Evolutionary conservation across 2,113 vertebrate genomes (phyloP).

Genomic region (Pygathrix nemaeus): DNA sequence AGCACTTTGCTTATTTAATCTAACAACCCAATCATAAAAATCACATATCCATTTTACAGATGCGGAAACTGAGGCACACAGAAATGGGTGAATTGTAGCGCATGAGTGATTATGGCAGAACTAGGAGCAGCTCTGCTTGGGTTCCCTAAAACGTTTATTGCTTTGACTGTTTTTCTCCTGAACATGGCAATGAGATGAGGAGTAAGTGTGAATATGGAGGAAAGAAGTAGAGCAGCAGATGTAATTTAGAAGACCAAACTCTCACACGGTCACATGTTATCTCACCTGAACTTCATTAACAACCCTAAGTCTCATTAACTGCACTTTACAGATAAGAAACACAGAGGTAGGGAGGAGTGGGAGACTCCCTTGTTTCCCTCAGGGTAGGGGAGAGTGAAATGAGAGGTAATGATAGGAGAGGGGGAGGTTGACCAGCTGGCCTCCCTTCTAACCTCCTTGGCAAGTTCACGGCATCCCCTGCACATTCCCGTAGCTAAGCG

Average conservation of each 20-base stretch:
- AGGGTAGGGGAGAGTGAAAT: not conserved
- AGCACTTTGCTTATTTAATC: not conserved
- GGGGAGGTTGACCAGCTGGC: not conserved
- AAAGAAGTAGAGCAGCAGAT: not conserved
- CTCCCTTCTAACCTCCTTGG: not conserved
- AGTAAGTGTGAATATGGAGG: not conserved
- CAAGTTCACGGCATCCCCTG: not conserved
- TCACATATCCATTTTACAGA: not conserved
- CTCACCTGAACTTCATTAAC: not conserved
- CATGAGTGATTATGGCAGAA: not conserved
- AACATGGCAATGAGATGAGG: not conserved
- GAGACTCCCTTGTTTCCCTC: not conserved
- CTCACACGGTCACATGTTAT: not conserved
- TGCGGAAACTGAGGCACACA: not conserved
- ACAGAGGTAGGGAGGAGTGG: not conserved
- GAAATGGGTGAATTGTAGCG: not conserved
- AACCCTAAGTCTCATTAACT: not conserved
- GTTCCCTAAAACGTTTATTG: not conserved
- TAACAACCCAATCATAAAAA: slow-evolving; percentile 1
- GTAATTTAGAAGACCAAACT: not conserved
- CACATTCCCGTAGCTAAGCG: not conserved
- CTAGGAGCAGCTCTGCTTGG: not conserved
- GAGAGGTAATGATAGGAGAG: not conserved
- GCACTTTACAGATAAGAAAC: not conserved
- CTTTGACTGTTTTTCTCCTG: not conserved